Evolutionary conservation across 1,140 invertebrate genomes (phyloP), one percentile per base, ranked within the genome.

Genomic region (Lineus longissimus): DNA sequence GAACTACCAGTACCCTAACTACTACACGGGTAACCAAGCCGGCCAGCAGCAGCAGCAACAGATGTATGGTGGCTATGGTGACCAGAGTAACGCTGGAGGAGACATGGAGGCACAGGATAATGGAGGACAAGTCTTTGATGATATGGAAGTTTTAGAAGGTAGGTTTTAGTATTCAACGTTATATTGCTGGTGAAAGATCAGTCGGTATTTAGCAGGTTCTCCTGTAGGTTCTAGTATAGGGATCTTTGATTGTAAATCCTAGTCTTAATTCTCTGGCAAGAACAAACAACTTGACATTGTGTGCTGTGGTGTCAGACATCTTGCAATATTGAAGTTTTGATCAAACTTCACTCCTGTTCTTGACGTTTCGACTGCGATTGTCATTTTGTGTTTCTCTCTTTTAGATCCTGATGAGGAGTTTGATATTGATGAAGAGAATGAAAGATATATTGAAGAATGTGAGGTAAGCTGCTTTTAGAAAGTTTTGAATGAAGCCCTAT

Each of bases 351-450:
- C n/a, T n/a, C n/a, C n/a, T n/a, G n/a, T n/a, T n/a, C n/a, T n/a
- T n/a, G n/a, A n/a, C n/a, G n/a, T n/a, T n/a, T n/a, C n/a, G n/a
- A n/a, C n/a, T n/a, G n/a, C n/a, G n/a, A n/a, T n/a, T n/a, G n/a
- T n/a, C n/a, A n/a, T n/a, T n/a, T n/a, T n/a, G n/a, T 25, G 55
- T 33, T n/a, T 64, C 2, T 57, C 29, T 66, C 54, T 76, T 74
- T 55, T 70, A 83, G 83, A 84, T 70, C 82, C 82, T 65, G 76
- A 81, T 60, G 65, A 80, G n/a, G 79, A 82, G 36, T 71, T 84
- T 17, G 83, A 84, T 71, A 71, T 83, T 22, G 77, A 82, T 15
- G 78, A 82, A 71, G 72, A 80, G 36, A 84, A 84, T 69, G 70
- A 75, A 68, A 82, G 83, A 61, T 81, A 76, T 58, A 81, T 84